Evolutionary conservation across 2,113 vertebrate species (phyloP), one percentile per base, ranked within the genome.

Genomic region (Aptenodytes patagonicus): DNA sequence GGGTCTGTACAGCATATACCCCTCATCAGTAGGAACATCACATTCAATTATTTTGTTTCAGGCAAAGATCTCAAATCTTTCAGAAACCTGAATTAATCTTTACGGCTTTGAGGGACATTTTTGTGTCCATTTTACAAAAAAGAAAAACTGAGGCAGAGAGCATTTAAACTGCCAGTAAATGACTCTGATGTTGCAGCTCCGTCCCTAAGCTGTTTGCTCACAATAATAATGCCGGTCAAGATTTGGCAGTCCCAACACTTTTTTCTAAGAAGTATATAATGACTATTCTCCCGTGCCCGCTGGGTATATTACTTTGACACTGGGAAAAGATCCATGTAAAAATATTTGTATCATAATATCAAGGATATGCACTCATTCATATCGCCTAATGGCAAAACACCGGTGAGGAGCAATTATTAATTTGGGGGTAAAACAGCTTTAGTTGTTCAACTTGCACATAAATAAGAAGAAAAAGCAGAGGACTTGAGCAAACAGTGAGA

Each of bases 111-210:
- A 83, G 69, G 61, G 47, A 90, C 42, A 22, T 61, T 90, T 88
- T 44, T 38, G 42, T 60, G 29, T 83, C 84, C 64, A 55, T 94
- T 93, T 95, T 77, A 85, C 75, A 62, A 87, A 82, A 82, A 42
- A 86, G 61, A 58, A 65, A 73, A 92, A 94, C 82, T 52, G 75
- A 93, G 82, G 89, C 75, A 91, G 87, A 88, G 71, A 95, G 54
- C 78, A 68, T 72, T 94, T 77, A 51, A 94, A 66, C 64, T 96
- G 79, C 93, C 92, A 94, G 93, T 96, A 97, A 97, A 96, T 96
- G 34, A 80, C 62, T 91, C 94, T 46, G 78, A 75, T 95, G 52
- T 71, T 65, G 81, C 93, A 66, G 85, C 54, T 95, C 1, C 1
- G 73, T 94, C 95, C 84, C 95, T 93, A 28, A 93, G 96, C 87